Base-by-base conservation (phyloP, 2,888 invertebrate species). In the Thera obeliscata region DNA sequence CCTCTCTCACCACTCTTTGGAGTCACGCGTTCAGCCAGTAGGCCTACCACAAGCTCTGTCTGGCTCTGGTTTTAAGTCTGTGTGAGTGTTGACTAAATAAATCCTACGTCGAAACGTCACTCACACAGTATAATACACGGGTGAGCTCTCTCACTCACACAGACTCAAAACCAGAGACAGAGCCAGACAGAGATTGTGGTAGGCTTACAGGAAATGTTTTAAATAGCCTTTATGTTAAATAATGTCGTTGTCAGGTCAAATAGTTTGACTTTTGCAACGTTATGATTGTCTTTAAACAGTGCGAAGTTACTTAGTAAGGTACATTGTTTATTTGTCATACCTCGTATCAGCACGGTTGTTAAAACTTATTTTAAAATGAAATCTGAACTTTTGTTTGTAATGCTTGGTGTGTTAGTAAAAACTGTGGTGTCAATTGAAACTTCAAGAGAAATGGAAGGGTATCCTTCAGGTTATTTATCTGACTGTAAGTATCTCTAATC, bases 401-500 rank as follows among this genome's bases (percentile, higher is more conserved):
- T 50, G 2, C 55, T 63, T 3, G 12, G 63, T 50, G 43, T 33
- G 9, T 5, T 63, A 2, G 41, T 57, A 2, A 43, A 12, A 3
- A 3, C n/a, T 63, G 63, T 43, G 63, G 1, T 41, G 2, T 33
- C 57, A 3, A 52, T 57, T 43, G 64, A 64, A 58, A 64, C 64
- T 12, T 6, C 52, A 3, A 58, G 64, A 35, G 64, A 64, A 64
- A 46, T 36, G 8, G 64, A 64, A 2, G 64, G 64, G 0, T 64
- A 58, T 46, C 52, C 64, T 3, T 4, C 8, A 11, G 64, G 64
- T 0, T 64, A 58, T 7, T 46, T 54, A 12, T 11, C 61, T 52
- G 56, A 67, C 2, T 72, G 71, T 72, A 38, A 67, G 71, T 58
- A 57, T 12, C 7, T 46, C 9, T 7, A 7, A 46, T 8, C 2